Base-by-base conservation (phyloP, 2,888 invertebrate genomes). In the Ceraclea dissimilis region DNA sequence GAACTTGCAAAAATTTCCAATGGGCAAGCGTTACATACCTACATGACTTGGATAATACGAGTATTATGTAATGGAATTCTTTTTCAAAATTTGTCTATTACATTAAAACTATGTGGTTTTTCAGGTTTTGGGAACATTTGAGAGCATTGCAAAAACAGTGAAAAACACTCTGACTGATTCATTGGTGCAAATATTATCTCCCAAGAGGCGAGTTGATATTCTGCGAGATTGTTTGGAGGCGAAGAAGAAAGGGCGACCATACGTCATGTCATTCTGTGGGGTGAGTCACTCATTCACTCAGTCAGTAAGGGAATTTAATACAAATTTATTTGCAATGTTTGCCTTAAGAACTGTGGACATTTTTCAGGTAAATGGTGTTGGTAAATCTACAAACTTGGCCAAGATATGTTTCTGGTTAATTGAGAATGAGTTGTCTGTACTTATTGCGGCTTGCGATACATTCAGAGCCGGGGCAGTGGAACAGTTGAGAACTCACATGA, bases 381-480 rank as follows among this genome's bases (percentile, higher is more conserved):
- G 99, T 52, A 99, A 99, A 68, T 97, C 96, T 0, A 99, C 99
- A 2, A 99, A 99, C 76, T 77, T 99, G 52, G 98, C 99, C 0
- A 99, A 99, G 83, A 96, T 99, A 64, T 94, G 96, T 67, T 99
- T 99, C 76, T 99, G 99, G 99, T 77, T 99, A 65, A 92, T 98
- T 62, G 98, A 99, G 75, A 99, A 99, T 73, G 90, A 92, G 66
- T 84, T 95, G 70, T 86, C 89, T 33, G 99, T 99, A 33, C 75
- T 99, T 67, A 97, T 99, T 62, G 99, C 99, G 6, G 99, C 99
- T 18, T 98, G 99, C 70, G 99, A 99, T 76, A 99, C 99, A 44
- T 99, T 99, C 80, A 84, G 98, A 65, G 98, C 99, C 1, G 99
- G 99, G 58, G 99, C 99, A 20, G 99, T 99, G 0, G 99, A 99